phyloP scores from a whole-genome alignment of 2,888 invertebrate genomes.

The Hydropsyche betteni region DNA sequence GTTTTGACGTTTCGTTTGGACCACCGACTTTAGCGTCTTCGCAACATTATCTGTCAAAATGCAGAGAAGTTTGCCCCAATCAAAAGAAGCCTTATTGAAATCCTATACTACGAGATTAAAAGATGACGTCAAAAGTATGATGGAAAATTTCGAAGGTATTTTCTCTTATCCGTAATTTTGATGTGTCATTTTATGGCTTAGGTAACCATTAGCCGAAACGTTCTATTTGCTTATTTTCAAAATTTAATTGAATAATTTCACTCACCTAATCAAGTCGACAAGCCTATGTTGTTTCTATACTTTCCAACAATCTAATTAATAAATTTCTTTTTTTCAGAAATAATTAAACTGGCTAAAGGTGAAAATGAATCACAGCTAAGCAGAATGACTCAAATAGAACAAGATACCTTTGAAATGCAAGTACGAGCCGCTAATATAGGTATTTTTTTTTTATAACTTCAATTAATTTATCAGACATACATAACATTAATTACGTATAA shows the following conservation, averaged over 20 bases:
- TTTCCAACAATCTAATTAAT: too few relatives aligned
- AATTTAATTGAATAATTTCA: too few relatives aligned
- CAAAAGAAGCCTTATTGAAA: conserved; percentile 93
- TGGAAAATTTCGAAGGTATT: conserved; percentile 94
- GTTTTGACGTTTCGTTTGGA: background rate
- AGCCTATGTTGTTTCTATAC: too few relatives aligned
- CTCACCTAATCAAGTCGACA: too few relatives aligned
- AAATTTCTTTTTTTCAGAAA: conserved; percentile 68
- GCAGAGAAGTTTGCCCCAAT: conserved; percentile 81
- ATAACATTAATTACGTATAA: background rate
- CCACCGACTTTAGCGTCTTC: background rate
- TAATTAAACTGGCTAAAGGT: conserved; percentile 86
- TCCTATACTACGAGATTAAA: conserved; percentile 94
- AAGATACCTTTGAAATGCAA: conserved; percentile 97
- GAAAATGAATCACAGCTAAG: conserved; percentile 92
- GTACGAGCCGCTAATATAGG: conserved; percentile 94
- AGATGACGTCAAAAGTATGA: conserved; percentile 96
- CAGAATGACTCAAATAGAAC: conserved; percentile 91
- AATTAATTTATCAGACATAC: conserved; percentile 4
- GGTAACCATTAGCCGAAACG: background rate
- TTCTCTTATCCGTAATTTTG: background rate
- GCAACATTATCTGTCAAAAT: conserved; percentile 54
- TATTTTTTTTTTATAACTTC: conserved; percentile 54
- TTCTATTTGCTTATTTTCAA: background rate
- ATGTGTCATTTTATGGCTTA: background rate